Evolutionary conservation across 1,140 invertebrate genomes (phyloP).

Genomic region (Drosophila neocordata): DNA sequence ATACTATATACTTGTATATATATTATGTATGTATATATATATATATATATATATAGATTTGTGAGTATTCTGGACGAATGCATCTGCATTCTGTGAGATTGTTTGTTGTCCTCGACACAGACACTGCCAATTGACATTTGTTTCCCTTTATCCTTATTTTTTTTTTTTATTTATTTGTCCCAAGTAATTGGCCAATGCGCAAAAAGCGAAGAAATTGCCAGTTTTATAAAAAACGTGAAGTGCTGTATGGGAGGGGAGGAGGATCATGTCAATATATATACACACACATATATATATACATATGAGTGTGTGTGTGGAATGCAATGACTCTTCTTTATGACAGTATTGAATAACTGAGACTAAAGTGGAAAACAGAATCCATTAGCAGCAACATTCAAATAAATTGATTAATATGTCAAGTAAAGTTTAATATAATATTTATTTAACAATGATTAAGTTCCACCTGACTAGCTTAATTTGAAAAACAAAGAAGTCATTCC

Average conservation of each 20-base stretch:
- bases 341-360: not conserved
- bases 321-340: not conserved
- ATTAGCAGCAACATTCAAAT: conserved; percentile 3
- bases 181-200: conserved; percentile 51
- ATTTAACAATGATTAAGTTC: too few relatives aligned
- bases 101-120: conserved; percentile 13
- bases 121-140: conserved; percentile 47
- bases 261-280: too few relatives aligned
- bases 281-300: not conserved
- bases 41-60: not conserved
- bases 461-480: too few relatives aligned
- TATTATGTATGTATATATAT: not conserved
- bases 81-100: conserved; percentile 19
- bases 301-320: not conserved
- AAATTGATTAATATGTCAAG: conserved; percentile 3
- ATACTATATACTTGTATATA: conserved; percentile 2
- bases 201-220: conserved; percentile 10
- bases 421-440: not conserved
- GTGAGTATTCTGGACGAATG: conserved; percentile 2
- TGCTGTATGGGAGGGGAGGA: not conserved
- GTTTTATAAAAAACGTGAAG: not conserved
- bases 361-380: conserved; percentile 6
- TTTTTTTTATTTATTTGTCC: conserved; percentile 35
- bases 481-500: too few relatives aligned
- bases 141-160: conserved; percentile 16